phyloP scores from a whole-genome alignment of 2,797 vertebrate species.

The Knipowitschia caucasica region DNA sequence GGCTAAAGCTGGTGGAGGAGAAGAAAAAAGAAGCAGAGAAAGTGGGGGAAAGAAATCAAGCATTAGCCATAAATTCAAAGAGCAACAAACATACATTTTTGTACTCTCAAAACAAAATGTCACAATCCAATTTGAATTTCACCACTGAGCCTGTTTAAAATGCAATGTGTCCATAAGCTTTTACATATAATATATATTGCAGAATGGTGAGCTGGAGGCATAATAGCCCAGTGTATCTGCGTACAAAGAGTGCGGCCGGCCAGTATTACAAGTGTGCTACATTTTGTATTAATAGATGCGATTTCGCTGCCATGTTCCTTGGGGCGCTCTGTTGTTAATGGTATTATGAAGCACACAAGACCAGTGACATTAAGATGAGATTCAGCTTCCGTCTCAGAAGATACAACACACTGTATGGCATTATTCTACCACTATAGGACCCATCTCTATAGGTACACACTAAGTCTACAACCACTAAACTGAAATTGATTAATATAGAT shows the following conservation, averaged over 20 bases:
- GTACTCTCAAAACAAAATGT: background rate
- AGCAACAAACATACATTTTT: constrained; percentile 7
- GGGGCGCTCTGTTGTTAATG: constrained; percentile 57
- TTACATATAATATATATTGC: constrained; percentile 22
- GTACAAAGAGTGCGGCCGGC: constrained; percentile 33
- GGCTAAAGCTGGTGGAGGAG: constrained; percentile 48
- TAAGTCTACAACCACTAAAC: too few species aligned
- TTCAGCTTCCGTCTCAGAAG: constrained; percentile 48
- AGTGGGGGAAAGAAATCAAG: constrained; percentile 21
- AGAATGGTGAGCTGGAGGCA: constrained; percentile 29
- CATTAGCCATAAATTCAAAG: constrained; percentile 29
- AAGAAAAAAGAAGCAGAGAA: constrained; percentile 3
- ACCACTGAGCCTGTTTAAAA: constrained; percentile 3
- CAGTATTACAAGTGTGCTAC: constrained; percentile 35
- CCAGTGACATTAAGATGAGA: constrained; percentile 65
- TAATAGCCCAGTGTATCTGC: constrained; percentile 25
- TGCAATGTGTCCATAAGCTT: constrained; percentile 7
- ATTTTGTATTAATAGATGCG: constrained; percentile 60
- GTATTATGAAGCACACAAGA: constrained; percentile 57
- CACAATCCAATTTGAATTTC: background rate
- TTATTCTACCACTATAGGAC: background rate
- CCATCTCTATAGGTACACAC: constrained; percentile 8
- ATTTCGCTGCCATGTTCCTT: constrained; percentile 43
- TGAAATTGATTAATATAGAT: too few species aligned
- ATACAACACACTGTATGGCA: constrained; percentile 1